Evolutionary conservation across 2,888 invertebrate genomes (phyloP), one percentile per base, ranked within the genome.

Genomic region (Volucella bombylans): DNA sequence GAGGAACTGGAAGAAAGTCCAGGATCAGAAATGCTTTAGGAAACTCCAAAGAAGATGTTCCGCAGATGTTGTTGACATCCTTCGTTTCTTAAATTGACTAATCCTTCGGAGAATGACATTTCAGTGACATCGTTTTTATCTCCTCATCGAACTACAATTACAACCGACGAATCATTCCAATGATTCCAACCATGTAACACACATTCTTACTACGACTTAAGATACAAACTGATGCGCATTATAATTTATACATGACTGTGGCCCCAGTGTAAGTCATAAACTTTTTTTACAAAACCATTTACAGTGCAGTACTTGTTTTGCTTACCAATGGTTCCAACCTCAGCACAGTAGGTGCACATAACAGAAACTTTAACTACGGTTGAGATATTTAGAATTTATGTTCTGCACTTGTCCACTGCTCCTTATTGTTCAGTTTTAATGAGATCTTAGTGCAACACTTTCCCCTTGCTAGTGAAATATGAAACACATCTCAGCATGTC

Each of bases 391-490:
- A 41, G 15, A 64, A 64, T 55, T 73, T 71, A 69, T 50, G 59
- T 59, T 45, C 47, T 49, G 69, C 47, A 49, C 47, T 64, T 57
- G 52, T 64, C 71, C 71, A 71, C 69, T 55, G 31, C 31, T 31
- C 18, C 39, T 52, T 54, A 62, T 68, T 39, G 65, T 71, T 71
- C 55, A 78, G 62, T 64, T 78, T 77, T 77, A 69, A 77, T 68
- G 69, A 69, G 55, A 47, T 62, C 61, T 69, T 69, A 71, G 64
- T 49, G 57, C 49, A 71, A 41, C 62, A 45, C 62, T 64, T 45
- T 64, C 11, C 41, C n/a, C 57, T 62, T 39, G n/a, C 55, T 41
- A 8, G 18, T 71, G 23, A 65, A 78, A 71, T 78, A 78, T 78
- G 78, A 78, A 78, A 71, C 71, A 78, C 31, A 31, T 78, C 41